Evolutionary conservation across 2,888 invertebrate genomes (phyloP), one percentile per base, ranked within the genome.

Genomic region (Polydrusus pterygomalis): DNA sequence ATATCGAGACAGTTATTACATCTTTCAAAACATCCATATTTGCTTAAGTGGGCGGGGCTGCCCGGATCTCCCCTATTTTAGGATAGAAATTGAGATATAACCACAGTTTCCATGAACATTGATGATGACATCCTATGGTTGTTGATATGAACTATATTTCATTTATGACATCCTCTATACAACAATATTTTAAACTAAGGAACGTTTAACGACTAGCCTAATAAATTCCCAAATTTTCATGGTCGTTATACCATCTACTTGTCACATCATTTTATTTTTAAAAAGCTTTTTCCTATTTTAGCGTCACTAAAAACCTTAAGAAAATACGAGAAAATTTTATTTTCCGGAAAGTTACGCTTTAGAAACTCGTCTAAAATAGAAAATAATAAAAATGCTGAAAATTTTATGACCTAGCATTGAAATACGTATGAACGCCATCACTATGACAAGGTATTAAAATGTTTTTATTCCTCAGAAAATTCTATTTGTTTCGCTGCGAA

Each of bases 251-350:
- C 11, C n/a, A 0, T 9, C 11, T 56, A 34, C 34, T 10, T 56
- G 8, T 17, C 38, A 60, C 58, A 38, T 60, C 1, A n/a, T 18
- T 38, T 60, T 11, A 38, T 38, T 17, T 38, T 38, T 38, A 34
- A 60, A 38, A 3, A 10, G n/a, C 9, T 10, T 15, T 38, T 38
- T 54, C 5, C 38, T 60, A 38, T 38, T 60, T 38, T 60, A 60
- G 15, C 17, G 15, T 38, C 58, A 60, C 38, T 60, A 60, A 60
- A 56, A 60, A 17, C 38, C 17, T 13, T 40, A 60, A 60, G 38
- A 38, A 60, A 38, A 60, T 60, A 38, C 38, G 15, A 34, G 8
- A 38, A 17, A 54, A 67, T 25, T 67, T 67, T 68, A 68, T 68
- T 43, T 54, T 38, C 56, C 43, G 56, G 56, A 56, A 56, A 54